Percentiles rank a stretch among this genome's conserved stretches.
These are phyloP conservation scores for Porites cylindrica DNA, from an alignment of 92 coral and sea anemone genomes.

Conservation along the genomic window DNA sequence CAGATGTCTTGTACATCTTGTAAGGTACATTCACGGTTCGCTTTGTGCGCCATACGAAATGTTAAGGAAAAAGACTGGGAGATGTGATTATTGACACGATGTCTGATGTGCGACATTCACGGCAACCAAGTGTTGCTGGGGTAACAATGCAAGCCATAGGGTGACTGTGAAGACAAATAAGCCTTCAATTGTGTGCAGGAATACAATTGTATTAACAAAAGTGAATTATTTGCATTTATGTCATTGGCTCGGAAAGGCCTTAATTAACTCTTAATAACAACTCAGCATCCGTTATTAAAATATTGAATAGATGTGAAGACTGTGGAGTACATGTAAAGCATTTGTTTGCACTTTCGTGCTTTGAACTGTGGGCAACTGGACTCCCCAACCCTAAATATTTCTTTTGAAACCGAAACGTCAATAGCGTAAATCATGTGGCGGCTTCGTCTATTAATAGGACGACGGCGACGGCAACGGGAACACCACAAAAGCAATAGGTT, in stretches of 20 bases:
- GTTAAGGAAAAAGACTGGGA: background rate
- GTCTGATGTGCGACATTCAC: slow-evolving; percentile 7
- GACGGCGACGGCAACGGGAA: too few relatives aligned
- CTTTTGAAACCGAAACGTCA: background rate
- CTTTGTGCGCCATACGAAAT: slow-evolving; percentile 23
- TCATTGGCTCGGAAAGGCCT: slow-evolving; percentile 7
- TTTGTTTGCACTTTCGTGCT: background rate
- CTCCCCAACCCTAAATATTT: too few relatives aligned
- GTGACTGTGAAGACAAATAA: slow-evolving; percentile 20
- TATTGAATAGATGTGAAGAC: background rate
- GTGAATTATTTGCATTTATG: slow-evolving; percentile 24
- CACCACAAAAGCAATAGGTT: too few relatives aligned
- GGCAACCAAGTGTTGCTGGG: slow-evolving; percentile 45
- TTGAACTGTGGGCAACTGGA: too few relatives aligned
- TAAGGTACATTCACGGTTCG: slow-evolving; percentile 15
- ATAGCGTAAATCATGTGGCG: background rate
- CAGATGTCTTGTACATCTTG: slow-evolving; percentile 47
- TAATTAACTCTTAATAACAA: background rate
- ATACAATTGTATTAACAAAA: slow-evolving; percentile 20
- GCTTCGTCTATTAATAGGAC: background rate
- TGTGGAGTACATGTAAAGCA: background rate
- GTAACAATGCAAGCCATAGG: slow-evolving; percentile 36
- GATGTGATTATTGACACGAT: background rate
- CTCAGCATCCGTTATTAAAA: background rate
- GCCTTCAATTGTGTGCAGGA: slow-evolving; percentile 8